A percentile compares a stretch with the other conserved stretches of the same genome.
Conservation (phyloP, 2,113 vertebrate genomes). For the Sterrhoptilus dennistouni region DNA sequence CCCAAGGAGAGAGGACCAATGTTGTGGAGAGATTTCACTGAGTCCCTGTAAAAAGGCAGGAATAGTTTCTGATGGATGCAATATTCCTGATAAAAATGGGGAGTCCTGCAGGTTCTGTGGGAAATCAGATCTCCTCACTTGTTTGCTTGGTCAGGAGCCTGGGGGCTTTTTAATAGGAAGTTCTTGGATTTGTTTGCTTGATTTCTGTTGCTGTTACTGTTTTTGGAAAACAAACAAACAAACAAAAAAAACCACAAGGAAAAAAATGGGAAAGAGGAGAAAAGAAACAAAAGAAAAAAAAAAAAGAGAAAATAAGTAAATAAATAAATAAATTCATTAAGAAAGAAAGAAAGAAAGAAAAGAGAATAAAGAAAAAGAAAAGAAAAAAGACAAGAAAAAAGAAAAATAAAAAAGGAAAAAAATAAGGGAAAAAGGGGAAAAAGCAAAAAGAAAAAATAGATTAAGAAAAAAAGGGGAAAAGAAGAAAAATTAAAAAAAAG, state of each 20-base stretch:
- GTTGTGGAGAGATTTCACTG: neutral
- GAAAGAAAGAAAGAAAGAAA: too few species aligned
- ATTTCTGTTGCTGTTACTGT: neutral
- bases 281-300: neutral
- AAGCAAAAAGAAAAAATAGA: rapidly evolving
- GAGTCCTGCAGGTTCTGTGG: neutral
- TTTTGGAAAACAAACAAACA: neutral
- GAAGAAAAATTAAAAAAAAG: too few species aligned
- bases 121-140: neutral
- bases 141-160: neutral
- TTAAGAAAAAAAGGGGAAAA: too few species aligned
- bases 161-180: neutral
- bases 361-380: too few species aligned
- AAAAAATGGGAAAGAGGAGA: rapidly evolving
- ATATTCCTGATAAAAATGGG: neutral
- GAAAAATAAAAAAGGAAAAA: rapidly evolving
- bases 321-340: too few species aligned
- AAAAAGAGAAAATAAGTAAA: neutral
- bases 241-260: rapidly evolving
- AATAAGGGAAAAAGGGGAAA: rapidly evolving
- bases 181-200: neutral
- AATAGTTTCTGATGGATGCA: neutral
- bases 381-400: rapidly evolving
- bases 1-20: neutral
- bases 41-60: neutral